phyloP scores from a whole-genome alignment of 2,888 invertebrate species.

The Drosophila anomelani region DNA sequence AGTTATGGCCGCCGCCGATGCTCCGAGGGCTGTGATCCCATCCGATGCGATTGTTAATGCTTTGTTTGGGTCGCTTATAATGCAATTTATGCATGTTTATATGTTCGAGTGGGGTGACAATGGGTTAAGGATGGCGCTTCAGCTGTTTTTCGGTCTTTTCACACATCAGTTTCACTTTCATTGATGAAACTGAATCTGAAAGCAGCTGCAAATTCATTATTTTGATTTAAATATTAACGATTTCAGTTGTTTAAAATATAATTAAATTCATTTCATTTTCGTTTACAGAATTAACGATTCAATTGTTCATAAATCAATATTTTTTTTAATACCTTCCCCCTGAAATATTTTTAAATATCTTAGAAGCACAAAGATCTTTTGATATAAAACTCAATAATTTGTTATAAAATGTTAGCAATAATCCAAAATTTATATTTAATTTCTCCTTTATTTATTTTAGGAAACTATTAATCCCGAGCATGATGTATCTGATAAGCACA shows the following conservation, averaged over 20 bases:
- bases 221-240: not conserved
- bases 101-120: slow-evolving; percentile 48
- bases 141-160: slow-evolving; percentile 17
- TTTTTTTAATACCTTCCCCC: no score
- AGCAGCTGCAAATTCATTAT: not conserved
- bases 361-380: no score
- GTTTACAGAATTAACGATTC: no score
- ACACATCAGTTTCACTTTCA: slow-evolving; percentile 4
- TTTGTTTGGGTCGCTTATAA: slow-evolving; percentile 71
- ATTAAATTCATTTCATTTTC: not conserved
- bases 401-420: no score
- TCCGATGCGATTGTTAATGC: slow-evolving; percentile 51
- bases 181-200: slow-evolving; percentile 13
- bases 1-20: slow-evolving; percentile 65
- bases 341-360: no score
- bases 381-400: no score
- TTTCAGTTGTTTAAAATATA: no score
- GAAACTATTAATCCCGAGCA: not conserved
- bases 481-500: not conserved
- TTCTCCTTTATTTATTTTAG: not conserved
- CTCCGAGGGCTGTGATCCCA: slow-evolving; percentile 36
- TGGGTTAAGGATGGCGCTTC: slow-evolving; percentile 45
- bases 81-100: slow-evolving; percentile 78
- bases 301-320: no score
- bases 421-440: not conserved